Percentiles rank a stretch among this genome's conserved stretches.
Evolutionary conservation across 2,888 invertebrate species (phyloP).

Genomic region (Tryphoninae sp.): DNA sequence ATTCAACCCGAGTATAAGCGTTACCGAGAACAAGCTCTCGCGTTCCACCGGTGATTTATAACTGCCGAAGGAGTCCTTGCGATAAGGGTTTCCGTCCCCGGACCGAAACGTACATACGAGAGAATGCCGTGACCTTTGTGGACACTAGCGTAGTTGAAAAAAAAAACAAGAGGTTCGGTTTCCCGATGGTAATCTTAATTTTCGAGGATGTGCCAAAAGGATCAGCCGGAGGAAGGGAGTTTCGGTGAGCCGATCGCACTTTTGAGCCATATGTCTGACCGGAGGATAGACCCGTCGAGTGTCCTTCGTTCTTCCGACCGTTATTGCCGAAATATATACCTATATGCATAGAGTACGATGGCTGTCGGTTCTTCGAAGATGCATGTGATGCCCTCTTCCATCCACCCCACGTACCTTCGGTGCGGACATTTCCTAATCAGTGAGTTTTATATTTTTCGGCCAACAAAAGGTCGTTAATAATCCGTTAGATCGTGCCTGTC

Average conservation of each 20-base stretch:
- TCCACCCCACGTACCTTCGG: constrained; percentile 35
- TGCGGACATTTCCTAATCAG: constrained; percentile 64
- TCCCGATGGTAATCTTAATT: constrained; percentile 46
- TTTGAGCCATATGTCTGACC: background rate
- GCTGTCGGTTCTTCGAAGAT: constrained; percentile 1
- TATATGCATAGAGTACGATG: constrained; percentile 33
- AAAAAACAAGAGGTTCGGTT: constrained; percentile 29
- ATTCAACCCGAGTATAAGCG: constrained; percentile 13
- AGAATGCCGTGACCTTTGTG: background rate
- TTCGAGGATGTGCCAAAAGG: constrained; percentile 43
- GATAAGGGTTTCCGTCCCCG: constrained; percentile 47
- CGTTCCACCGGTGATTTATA: constrained; percentile 42
- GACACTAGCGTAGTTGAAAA: constrained; percentile 9
- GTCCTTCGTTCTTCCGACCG: constrained; percentile 4
- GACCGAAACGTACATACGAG: constrained; percentile 27
- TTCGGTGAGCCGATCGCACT: constrained; percentile 40
- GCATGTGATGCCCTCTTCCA: constrained; percentile 43
- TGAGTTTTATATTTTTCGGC: constrained; percentile 67
- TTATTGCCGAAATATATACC: constrained; percentile 1
- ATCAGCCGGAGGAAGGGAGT: constrained; percentile 43
- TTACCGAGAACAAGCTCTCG: constrained; percentile 37
- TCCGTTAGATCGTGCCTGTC: constrained; percentile 80
- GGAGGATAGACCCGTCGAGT: constrained; percentile 8
- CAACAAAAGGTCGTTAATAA: constrained; percentile 80
- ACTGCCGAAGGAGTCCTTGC: constrained; percentile 28